Conservation (phyloP, 2,888 invertebrate species). For the Yponomeuta malinellus region DNA sequence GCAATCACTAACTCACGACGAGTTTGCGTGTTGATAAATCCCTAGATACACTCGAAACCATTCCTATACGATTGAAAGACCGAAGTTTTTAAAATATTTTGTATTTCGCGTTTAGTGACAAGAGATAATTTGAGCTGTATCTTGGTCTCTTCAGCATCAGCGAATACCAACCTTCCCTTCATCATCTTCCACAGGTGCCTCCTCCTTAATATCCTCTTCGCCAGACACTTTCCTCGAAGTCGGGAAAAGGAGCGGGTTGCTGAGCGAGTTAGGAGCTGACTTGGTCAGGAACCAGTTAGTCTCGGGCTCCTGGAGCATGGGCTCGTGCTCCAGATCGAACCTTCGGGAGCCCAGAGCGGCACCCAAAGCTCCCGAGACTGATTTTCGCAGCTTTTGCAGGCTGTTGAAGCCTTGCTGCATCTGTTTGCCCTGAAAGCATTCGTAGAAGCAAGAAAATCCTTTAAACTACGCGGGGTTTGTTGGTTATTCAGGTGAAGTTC, state of each 20-base stretch:
- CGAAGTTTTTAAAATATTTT: neutral
- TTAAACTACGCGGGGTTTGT: slow-evolving; percentile 61
- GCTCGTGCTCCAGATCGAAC: slow-evolving; percentile 69
- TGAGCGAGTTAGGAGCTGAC: slow-evolving; percentile 86
- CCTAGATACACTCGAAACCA: neutral
- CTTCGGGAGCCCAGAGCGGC: slow-evolving; percentile 68
- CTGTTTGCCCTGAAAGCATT: slow-evolving; percentile 72
- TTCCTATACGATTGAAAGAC: neutral
- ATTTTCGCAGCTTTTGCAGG: slow-evolving; percentile 82
- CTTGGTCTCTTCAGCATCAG: neutral
- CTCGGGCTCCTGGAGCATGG: slow-evolving; percentile 65
- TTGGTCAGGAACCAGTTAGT: slow-evolving; percentile 89
- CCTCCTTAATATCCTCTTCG: slow-evolving; percentile 55
- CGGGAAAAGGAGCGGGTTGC: slow-evolving; percentile 71
- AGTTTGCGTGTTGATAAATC: neutral
- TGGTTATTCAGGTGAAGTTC: slow-evolving; percentile 24
- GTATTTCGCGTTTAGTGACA: neutral
- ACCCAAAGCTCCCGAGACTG: slow-evolving; percentile 78
- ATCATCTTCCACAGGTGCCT: slow-evolving; percentile 27
- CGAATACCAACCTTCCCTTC: neutral
- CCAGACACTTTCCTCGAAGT: slow-evolving; percentile 42
- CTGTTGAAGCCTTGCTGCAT: slow-evolving; percentile 77
- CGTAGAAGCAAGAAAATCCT: slow-evolving; percentile 72
- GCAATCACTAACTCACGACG: neutral
- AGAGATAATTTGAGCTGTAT: neutral